Evolutionary conservation across 2,113 vertebrate genomes (phyloP).

Genomic region (Poicephalus gulielmi): DNA sequence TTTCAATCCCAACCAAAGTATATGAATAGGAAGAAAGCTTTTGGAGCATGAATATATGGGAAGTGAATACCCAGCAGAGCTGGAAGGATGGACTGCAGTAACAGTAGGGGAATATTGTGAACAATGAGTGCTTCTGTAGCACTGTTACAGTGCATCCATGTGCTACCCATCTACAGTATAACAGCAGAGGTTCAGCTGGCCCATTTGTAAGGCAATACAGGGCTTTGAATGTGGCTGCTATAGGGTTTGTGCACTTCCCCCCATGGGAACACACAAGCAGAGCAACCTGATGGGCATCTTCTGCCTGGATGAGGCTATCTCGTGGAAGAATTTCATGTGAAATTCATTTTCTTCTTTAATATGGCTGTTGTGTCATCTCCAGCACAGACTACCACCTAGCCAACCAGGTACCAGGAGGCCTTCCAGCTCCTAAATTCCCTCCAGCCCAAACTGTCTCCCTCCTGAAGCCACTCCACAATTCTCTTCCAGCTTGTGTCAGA

Average conservation of each 20-base stretch:
- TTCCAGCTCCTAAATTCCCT: not conserved
- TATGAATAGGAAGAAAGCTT: not conserved
- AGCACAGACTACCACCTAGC: not conserved
- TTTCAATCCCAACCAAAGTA: not conserved
- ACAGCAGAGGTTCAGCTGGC: not conserved
- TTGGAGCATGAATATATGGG: not conserved
- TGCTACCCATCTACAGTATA: not conserved
- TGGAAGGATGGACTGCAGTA: not conserved
- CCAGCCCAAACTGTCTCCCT: not conserved
- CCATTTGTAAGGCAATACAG: not conserved
- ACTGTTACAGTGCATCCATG: not conserved
- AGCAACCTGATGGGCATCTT: not conserved
- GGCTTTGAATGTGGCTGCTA: not conserved
- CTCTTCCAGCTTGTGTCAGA: not conserved
- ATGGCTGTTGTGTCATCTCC: not conserved
- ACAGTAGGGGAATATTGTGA: not conserved
- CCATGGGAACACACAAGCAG: not conserved
- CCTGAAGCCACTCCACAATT: not conserved
- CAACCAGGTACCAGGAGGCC: not conserved
- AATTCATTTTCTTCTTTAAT: not conserved
- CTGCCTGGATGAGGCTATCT: not conserved
- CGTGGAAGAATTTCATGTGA: not conserved
- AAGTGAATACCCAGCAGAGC: not conserved
- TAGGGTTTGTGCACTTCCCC: not conserved
- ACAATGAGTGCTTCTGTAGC: not conserved